These are phyloP conservation scores for Andrena flavipes DNA, from an alignment of 2,888 invertebrate genomes.

Conservation along the genomic window DNA sequence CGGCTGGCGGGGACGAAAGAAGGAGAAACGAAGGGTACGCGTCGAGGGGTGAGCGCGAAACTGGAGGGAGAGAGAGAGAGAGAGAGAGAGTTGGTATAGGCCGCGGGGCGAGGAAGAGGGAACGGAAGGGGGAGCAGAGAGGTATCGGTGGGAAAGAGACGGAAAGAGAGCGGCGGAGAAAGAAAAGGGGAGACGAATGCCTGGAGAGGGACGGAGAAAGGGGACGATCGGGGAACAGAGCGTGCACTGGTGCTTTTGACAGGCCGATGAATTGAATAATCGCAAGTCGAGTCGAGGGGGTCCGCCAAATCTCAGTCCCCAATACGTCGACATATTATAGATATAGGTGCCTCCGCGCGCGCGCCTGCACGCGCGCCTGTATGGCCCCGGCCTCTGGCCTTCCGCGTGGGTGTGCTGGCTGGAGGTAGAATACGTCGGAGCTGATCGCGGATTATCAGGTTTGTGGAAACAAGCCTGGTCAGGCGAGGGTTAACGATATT, in stretches of 20 bases:
- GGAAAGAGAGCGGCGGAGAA: constrained; percentile 53
- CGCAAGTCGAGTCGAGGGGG: constrained; percentile 85
- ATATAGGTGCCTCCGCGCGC: constrained; percentile 61
- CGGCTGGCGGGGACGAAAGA: constrained; percentile 33
- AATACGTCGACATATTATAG: constrained; percentile 77
- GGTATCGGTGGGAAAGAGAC: constrained; percentile 27
- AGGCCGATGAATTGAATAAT: constrained; percentile 85
- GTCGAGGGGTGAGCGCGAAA: constrained; percentile 52
- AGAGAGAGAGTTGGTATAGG: constrained; percentile 44
- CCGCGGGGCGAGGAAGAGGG: constrained; percentile 37
- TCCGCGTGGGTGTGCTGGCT: constrained; percentile 7
- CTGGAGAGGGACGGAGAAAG: constrained; percentile 64
- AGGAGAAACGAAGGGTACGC: constrained; percentile 47
- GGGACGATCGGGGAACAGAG: constrained; percentile 81
- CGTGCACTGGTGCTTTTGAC: constrained; percentile 85
- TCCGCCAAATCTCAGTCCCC: constrained; percentile 84
- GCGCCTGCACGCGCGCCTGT: constrained; percentile 12
- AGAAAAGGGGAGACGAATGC: constrained; percentile 63
- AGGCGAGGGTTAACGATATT: constrained; percentile 68
- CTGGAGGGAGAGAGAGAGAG: constrained; percentile 59
- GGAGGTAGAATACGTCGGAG: constrained; percentile 55
- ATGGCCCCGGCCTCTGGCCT: constrained; percentile 3
- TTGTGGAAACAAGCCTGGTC: constrained; percentile 64
- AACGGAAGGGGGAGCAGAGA: neutral
- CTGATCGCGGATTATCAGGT: constrained; percentile 71